Evolutionary conservation across 2,113 vertebrate species (phyloP), one percentile per base, ranked within the genome.

Genomic region (Nanorana parkeri): DNA sequence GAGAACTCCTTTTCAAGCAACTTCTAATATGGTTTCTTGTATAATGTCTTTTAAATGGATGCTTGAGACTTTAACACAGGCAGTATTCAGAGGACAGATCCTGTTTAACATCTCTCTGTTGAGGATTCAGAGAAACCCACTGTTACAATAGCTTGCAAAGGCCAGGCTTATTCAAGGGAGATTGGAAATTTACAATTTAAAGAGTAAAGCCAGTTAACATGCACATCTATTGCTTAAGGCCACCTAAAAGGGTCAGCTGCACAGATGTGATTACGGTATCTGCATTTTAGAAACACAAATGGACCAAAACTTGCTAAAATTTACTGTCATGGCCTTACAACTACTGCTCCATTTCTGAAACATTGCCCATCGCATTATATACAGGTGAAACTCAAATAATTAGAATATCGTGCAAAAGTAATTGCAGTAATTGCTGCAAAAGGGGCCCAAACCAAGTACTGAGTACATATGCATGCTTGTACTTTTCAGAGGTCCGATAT

Each of bases 171-270:
- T 55, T 66, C 32, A 80, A 72, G 64, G 36, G 56, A 61, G 26
- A 61, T 32, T 72, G 68, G 1, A 52, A 52, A 80, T 80, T 71
- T 60, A 61, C 55, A 80, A 80, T 72, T 71, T 80, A 72, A 72
- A 71, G 36, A 47, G 55, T 72, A 61, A 63, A 72, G 78, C 32
- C 19, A 19, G 17, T 80, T 61, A 71, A 64, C 60, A 80, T 72
- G 56, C 68, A 72, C 56, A 64, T 61, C 68, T 71, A 71, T 80
- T 61, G 68, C 67, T 72, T 72, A 21, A 72, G 76, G 63, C 63
- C 76, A 67, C 51, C 76, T 78, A 47, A 66, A 66, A 78, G 76
- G 76, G 76, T 78, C 76, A 78, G 63, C 63, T 67, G 76, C 64
- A 67, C 76, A 78, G 24, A 78, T 78, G 76, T 55, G 60, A 78